These are phyloP conservation scores for Marronus borbonicus DNA, from an alignment of 2,888 invertebrate genomes.

Conservation along the genomic window DNA sequence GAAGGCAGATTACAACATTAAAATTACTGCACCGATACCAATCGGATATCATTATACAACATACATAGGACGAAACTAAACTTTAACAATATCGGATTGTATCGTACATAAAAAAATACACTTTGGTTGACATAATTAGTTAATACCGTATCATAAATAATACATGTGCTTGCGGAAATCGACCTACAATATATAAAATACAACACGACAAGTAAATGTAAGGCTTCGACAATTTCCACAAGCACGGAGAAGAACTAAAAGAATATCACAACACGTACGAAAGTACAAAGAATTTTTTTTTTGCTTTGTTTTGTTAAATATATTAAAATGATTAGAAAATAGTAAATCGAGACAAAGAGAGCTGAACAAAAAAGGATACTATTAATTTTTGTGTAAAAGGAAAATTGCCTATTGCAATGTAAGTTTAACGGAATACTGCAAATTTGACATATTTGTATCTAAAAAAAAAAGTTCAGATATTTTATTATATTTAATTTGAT, in stretches of 20 bases:
- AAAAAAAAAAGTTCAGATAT: no score
- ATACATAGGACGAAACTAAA: neutral
- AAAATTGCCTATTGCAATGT: no score
- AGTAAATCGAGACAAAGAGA: slow-evolving; percentile 15
- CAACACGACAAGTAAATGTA: neutral
- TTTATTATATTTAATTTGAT: no score
- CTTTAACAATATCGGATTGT: neutral
- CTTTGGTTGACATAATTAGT: slow-evolving; percentile 60
- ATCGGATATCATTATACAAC: slow-evolving; percentile 7
- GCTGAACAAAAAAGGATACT: neutral
- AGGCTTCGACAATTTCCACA: slow-evolving; percentile 10
- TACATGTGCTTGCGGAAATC: slow-evolving; percentile 55
- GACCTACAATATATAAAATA: neutral
- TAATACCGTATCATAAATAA: slow-evolving; percentile 60
- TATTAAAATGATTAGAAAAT: slow-evolving; percentile 12
- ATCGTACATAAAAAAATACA: slow-evolving; percentile 54
- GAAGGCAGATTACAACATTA: slow-evolving; percentile 11
- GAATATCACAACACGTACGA: slow-evolving; percentile 57
- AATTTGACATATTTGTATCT: no score
- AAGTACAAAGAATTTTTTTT: slow-evolving; percentile 52
- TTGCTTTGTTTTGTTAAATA: slow-evolving; percentile 25
- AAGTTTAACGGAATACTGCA: no score
- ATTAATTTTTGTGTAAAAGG: no score
- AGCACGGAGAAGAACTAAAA: slow-evolving; percentile 45
- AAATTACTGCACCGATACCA: neutral